phyloP scores from a whole-genome alignment of 2,888 invertebrate species.

The Molanna angustata region DNA sequence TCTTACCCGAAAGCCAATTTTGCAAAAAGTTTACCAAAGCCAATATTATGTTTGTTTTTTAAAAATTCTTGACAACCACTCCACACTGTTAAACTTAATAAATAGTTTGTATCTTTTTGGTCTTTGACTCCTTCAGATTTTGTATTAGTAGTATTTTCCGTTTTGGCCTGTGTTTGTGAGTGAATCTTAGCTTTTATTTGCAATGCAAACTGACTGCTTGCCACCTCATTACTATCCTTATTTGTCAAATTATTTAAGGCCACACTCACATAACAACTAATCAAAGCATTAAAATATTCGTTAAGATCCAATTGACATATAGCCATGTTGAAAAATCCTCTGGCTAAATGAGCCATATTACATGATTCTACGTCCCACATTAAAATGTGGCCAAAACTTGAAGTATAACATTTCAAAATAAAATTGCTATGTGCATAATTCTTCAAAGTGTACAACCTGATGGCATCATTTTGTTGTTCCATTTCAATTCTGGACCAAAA shows the following conservation, averaged over 20 bases:
- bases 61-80: conserved; percentile 18
- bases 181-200: conserved; percentile 24
- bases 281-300: conserved; percentile 14
- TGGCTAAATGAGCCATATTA: conserved; percentile 20
- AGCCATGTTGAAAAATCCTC: conserved; percentile 27
- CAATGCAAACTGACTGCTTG: conserved; percentile 14
- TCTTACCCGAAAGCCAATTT: conserved; percentile 23
- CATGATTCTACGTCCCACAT: conserved; percentile 9
- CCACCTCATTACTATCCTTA: conserved; percentile 1
- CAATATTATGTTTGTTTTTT: conserved; percentile 9
- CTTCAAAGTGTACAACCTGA: conserved; percentile 19
- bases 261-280: conserved; percentile 27
- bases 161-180: conserved; percentile 10
- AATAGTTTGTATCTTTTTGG: neutral
- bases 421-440: conserved; percentile 7
- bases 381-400: conserved; percentile 10
- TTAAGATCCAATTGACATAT: conserved; percentile 27
- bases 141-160: conserved; percentile 4
- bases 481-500: conserved; percentile 24
- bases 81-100: conserved; percentile 21
- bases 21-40: conserved; percentile 13
- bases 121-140: neutral
- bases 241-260: conserved; percentile 7
- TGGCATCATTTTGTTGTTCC: conserved; percentile 23
- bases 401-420: conserved; percentile 17